These are phyloP conservation scores for Protodeltote pygarga DNA, from an alignment of 2,888 invertebrate species.

Conservation along the genomic window DNA sequence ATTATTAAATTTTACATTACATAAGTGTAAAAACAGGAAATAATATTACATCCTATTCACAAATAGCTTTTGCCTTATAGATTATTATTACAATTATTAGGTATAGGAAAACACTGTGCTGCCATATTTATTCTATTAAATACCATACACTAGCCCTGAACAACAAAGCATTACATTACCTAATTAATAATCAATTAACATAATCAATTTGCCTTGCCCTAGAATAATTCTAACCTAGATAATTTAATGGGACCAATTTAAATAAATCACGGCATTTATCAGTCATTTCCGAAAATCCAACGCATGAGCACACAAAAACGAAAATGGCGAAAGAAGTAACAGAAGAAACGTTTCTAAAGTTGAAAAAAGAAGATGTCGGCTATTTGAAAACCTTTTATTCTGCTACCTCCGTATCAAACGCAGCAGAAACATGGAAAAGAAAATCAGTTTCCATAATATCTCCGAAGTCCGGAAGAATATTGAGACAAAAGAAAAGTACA, in stretches of 20 bases:
- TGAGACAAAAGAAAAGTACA: constrained; percentile 50
- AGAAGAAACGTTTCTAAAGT: constrained; percentile 63
- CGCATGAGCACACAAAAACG: constrained; percentile 19
- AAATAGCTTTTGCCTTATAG: too few relatives aligned
- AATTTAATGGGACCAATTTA: constrained; percentile 30
- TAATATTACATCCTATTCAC: too few relatives aligned
- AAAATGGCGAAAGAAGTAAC: constrained; percentile 67
- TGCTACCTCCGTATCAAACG: constrained; percentile 50
- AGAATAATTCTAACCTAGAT: constrained; percentile 37
- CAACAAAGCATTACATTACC: constrained; percentile 30
- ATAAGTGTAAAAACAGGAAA: too few relatives aligned
- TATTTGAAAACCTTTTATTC: constrained; percentile 63
- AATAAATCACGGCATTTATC: constrained; percentile 24
- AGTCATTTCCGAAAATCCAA: constrained; percentile 28
- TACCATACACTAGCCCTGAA: constrained; percentile 1
- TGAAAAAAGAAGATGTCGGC: constrained; percentile 68
- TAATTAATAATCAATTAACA: constrained; percentile 45
- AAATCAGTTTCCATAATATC: constrained; percentile 76
- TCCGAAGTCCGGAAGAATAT: constrained; percentile 71
- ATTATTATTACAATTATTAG: too few relatives aligned
- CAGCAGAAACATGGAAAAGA: constrained; percentile 66
- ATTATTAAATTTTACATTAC: too few relatives aligned
- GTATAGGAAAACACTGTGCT: constrained; percentile 9
- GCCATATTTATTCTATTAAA: neutral
- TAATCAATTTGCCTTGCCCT: constrained; percentile 40